Evolutionary conservation across 2,888 invertebrate species (phyloP).

Genomic region (Eristalis intricaria): DNA sequence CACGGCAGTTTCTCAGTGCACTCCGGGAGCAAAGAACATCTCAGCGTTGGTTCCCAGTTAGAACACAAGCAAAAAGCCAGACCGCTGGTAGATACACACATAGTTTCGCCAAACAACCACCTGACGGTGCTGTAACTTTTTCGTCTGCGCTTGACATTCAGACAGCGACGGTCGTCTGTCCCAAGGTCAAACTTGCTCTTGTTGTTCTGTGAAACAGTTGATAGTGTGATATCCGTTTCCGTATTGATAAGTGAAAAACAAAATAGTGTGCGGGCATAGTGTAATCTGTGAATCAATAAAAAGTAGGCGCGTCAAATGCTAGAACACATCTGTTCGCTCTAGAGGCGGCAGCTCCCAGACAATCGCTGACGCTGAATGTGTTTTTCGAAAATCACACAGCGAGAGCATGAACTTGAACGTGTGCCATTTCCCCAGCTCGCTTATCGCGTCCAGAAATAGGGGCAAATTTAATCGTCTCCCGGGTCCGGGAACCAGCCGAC

Average conservation of each 20-base stretch:
- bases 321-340: constrained; percentile 24
- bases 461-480: not conserved
- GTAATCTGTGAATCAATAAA: constrained; percentile 16
- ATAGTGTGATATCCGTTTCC: constrained; percentile 1
- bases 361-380: not conserved
- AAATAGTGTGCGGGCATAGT: constrained; percentile 9
- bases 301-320: constrained; percentile 14
- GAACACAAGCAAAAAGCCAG: not conserved
- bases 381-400: constrained; percentile 9
- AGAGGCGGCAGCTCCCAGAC: not conserved
- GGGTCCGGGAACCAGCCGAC: not conserved
- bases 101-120: not conserved
- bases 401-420: constrained; percentile 20
- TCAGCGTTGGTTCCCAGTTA: not conserved
- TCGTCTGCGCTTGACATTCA: not conserved
- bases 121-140: not conserved
- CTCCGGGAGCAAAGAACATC: not conserved
- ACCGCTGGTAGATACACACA: not conserved
- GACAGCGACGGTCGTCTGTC: not conserved
- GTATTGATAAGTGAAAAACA: not conserved
- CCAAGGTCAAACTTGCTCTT: not conserved
- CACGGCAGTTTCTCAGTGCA: not conserved
- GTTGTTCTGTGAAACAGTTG: constrained; percentile 7
- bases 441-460: constrained; percentile 10
- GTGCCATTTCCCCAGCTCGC: not conserved